phyloP scores from a whole-genome alignment of 1,140 invertebrate species.

The Trialeurodes vaporariorum region DNA sequence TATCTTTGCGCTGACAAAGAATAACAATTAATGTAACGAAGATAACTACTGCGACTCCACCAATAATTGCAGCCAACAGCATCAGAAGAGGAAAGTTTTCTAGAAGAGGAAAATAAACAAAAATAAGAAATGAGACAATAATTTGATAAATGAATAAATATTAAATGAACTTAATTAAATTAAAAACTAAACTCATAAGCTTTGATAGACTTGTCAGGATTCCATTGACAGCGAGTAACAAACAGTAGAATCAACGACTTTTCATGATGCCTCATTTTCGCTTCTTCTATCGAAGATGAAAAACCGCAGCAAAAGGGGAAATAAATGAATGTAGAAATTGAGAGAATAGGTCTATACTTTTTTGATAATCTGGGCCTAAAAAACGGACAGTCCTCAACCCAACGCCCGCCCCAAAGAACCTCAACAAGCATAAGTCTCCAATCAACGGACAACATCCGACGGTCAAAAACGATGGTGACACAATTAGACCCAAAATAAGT shows the following conservation, averaged over 20 bases:
- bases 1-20: conserved; percentile 45
- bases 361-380: too few species aligned
- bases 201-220: too few species aligned
- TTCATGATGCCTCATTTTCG: not conserved
- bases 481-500: too few species aligned
- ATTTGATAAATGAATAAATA: not conserved
- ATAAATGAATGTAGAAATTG: not conserved
- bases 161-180: too few species aligned
- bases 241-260: not conserved
- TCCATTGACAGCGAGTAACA: too few species aligned
- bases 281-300: not conserved
- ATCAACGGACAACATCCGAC: too few species aligned
- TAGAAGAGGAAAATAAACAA: conserved; percentile 33
- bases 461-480: too few species aligned
- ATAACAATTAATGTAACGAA: conserved; percentile 51
- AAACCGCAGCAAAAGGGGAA: not conserved
- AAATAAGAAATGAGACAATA: conserved; percentile 26
- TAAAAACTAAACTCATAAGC: too few species aligned
- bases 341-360: too few species aligned
- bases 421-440: too few species aligned
- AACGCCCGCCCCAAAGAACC: too few species aligned
- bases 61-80: conserved; percentile 49
- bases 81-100: conserved; percentile 50
- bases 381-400: too few species aligned
- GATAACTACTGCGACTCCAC: conserved; percentile 50